Evolutionary conservation across 2,888 invertebrate species (phyloP), one percentile per base, ranked within the genome.

Genomic region (Pasiphila rectangulata): DNA sequence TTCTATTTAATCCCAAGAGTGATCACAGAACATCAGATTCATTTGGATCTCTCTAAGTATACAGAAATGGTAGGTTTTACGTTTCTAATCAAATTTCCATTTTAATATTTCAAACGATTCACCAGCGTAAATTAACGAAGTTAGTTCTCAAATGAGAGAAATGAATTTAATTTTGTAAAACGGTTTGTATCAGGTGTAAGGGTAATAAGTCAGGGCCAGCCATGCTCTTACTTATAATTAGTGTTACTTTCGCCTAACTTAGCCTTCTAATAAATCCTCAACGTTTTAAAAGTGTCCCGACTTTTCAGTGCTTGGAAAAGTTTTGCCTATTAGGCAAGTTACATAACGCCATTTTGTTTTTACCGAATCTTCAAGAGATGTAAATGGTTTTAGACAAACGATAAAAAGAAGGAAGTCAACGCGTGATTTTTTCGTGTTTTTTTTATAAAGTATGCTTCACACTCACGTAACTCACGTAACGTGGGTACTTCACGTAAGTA

Each of bases 191-290:
- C 54, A 52, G 56, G 46, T 56, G 56, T 45, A 53, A 46, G 24
- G 23, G 51, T 32, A 38, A 50, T 56, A 54, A 54, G 48, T 59
- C 51, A 54, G 38, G 23, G 29, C n/a, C 40, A 32, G 27, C 45
- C 48, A 50, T 47, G 44, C 39, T 49, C 37, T 43, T 53, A 54
- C 53, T 53, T 56, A 53, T 59, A 59, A 59, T 59, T 59, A 56
- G 45, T 49, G 39, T 43, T 46, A 59, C 54, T 59, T 59, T 47
- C 45, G 17, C 47, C 39, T 30, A 5, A 10, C 30, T 29, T 21
- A 12, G 24, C 36, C 20, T 19, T 39, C 17, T 35, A 36, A 49
- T 50, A 36, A 45, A 50, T 46, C 45, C 46, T 41, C 9, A 20
- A 7, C 30, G 15, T 29, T 44, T 29, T 36, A 36, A 48, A 40